Percentiles rank a stretch among this genome's conserved stretches.
Conservation (phyloP, 2,888 invertebrate genomes). For the Oegoconia quadripuncta region DNA sequence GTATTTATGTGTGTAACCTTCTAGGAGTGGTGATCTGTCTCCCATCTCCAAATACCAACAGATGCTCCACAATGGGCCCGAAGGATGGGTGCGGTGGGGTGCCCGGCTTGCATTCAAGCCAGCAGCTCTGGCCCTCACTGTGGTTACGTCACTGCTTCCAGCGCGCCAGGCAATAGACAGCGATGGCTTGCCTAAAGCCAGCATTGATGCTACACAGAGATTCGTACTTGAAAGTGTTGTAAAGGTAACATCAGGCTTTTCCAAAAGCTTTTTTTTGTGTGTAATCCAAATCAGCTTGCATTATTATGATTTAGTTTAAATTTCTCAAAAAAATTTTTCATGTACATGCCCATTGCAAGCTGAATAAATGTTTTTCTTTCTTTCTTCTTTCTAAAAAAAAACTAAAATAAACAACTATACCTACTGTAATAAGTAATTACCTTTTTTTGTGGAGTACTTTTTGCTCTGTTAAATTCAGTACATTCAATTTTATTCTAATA, state of each 20-base stretch:
- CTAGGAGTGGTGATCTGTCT: constrained; percentile 55
- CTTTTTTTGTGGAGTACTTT: too few species aligned
- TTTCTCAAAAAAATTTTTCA: too few species aligned
- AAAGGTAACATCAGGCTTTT: constrained; percentile 35
- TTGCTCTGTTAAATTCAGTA: too few species aligned
- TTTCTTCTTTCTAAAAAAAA: too few species aligned
- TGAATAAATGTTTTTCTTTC: too few species aligned
- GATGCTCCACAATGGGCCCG: constrained; percentile 59
- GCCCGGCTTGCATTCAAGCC: constrained; percentile 64
- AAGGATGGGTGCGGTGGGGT: constrained; percentile 68
- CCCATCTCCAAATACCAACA: constrained; percentile 65
- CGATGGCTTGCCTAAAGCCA: constrained; percentile 63
- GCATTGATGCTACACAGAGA: constrained; percentile 59
- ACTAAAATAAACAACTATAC: too few species aligned
- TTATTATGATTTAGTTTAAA: too few species aligned
- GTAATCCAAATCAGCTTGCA: too few species aligned
- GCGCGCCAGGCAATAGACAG: constrained; percentile 45
- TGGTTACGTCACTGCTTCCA: constrained; percentile 54
- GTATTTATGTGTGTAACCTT: too few species aligned
- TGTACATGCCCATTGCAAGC: too few species aligned
- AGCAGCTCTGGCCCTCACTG: constrained; percentile 58
- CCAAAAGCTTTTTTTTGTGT: not conserved
- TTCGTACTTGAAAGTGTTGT: constrained; percentile 64
- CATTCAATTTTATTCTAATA: too few species aligned
- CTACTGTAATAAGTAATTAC: too few species aligned